Percentiles rank a stretch among this genome's conserved stretches.
phyloP scores from a whole-genome alignment of 2,113 vertebrate species.

The Podarcis cretensis region DNA sequence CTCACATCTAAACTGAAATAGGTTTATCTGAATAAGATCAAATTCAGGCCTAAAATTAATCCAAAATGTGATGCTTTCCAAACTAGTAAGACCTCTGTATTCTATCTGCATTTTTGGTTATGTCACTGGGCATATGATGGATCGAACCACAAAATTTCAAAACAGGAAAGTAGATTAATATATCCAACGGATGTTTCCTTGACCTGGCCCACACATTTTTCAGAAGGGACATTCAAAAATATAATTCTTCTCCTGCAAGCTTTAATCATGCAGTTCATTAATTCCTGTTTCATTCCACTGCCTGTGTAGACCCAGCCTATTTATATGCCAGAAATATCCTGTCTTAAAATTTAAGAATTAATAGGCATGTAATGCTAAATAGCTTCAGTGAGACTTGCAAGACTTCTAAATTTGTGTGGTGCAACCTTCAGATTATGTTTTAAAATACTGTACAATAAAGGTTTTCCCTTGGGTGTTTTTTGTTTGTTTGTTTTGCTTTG shows the following conservation, averaged over 20 bases:
- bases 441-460: neutral
- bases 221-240: neutral
- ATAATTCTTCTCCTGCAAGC: too few species aligned
- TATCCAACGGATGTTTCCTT: too few species aligned
- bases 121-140: too few species aligned
- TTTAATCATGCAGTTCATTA: neutral
- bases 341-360: neutral
- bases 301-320: neutral
- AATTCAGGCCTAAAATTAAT: neutral
- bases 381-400: neutral
- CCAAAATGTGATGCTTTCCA: neutral
- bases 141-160: too few species aligned
- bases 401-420: neutral
- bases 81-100: neutral
- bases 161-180: too few species aligned
- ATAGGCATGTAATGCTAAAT: neutral
- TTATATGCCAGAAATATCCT: neutral
- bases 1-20: neutral
- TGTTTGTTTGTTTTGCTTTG: neutral
- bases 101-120: too few species aligned
- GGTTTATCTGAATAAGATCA: neutral
- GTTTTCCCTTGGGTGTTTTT: neutral
- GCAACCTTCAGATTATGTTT: neutral
- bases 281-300: neutral
- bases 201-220: neutral